Conservation (phyloP, 2,888 invertebrate species). For the Heteropelma amictum region DNA sequence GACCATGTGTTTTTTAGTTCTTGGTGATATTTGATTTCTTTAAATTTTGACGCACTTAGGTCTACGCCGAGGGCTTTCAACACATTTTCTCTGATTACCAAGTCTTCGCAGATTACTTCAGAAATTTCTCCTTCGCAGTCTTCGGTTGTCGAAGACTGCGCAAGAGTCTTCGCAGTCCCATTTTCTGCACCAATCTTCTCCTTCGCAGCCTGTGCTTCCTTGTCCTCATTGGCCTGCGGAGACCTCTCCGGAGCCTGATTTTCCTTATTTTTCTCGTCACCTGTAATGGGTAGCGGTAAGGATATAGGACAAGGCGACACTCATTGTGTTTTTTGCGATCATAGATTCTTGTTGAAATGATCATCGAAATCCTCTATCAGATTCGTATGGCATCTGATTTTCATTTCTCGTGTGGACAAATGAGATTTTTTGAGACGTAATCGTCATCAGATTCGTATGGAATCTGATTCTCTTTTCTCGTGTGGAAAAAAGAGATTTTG, state of each 20-base stretch:
- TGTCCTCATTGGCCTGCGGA: not conserved
- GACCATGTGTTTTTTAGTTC: too few species aligned
- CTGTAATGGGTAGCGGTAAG: not conserved
- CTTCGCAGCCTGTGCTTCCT: not conserved
- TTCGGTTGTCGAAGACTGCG: not conserved
- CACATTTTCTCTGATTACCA: constrained; percentile 7
- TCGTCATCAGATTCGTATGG: too few species aligned
- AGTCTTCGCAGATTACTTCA: not conserved
- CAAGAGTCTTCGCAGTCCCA: constrained; percentile 3
- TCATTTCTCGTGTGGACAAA: too few species aligned
- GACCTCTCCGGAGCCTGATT: not conserved
- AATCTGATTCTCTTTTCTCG: too few species aligned
- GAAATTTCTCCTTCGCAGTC: not conserved
- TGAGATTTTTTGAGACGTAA: too few species aligned
- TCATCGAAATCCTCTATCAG: constrained; percentile 2
- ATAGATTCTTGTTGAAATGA: constrained; percentile 19
- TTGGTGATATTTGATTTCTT: not conserved
- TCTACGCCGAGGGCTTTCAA: constrained; percentile 34
- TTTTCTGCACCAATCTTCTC: not conserved
- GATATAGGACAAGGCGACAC: not conserved
- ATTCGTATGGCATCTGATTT: constrained; percentile 6
- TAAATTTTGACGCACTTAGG: not conserved
- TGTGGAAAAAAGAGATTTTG: not conserved
- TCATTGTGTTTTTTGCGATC: constrained; percentile 12
- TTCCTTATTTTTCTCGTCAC: not conserved